A percentile compares a stretch with the other conserved stretches of the same genome.
These are phyloP conservation scores for Arctia plantaginis DNA, from an alignment of 2,888 invertebrate species.

Conservation along the genomic window DNA sequence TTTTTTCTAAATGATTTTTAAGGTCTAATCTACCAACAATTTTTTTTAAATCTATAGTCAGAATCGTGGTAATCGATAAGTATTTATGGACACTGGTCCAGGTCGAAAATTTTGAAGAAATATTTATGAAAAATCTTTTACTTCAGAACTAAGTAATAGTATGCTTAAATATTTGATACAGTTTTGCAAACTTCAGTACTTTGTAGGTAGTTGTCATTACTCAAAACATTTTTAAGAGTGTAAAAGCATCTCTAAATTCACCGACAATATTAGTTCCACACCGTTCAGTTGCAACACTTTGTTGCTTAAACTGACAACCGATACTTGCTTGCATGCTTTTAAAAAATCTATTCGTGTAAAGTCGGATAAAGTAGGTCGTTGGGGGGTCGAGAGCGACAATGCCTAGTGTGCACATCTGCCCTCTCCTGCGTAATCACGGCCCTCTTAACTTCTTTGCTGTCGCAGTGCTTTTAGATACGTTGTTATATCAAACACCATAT, in stretches of 20 bases:
- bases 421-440: conserved; percentile 56
- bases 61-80: too few species aligned
- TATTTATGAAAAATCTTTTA: too few species aligned
- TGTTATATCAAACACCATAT: conserved; percentile 26
- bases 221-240: not conserved
- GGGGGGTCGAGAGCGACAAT: conserved; percentile 64
- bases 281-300: not conserved
- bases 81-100: too few species aligned
- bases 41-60: too few species aligned
- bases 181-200: not conserved
- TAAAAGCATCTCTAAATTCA: not conserved
- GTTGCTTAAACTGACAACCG: not conserved
- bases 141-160: too few species aligned
- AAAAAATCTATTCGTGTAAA: conserved; percentile 54
- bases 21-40: too few species aligned
- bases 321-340: not conserved
- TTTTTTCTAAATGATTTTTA: too few species aligned
- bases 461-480: conserved; percentile 33
- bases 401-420: conserved; percentile 66
- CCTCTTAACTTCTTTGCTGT: conserved; percentile 58
- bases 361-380: conserved; percentile 65
- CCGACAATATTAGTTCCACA: not conserved
- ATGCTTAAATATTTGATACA: not conserved
- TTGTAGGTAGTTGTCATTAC: not conserved
- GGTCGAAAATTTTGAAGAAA: too few species aligned